Base-by-base conservation (phyloP, 1,140 invertebrate genomes). In the Streblospio benedicti region DNA sequence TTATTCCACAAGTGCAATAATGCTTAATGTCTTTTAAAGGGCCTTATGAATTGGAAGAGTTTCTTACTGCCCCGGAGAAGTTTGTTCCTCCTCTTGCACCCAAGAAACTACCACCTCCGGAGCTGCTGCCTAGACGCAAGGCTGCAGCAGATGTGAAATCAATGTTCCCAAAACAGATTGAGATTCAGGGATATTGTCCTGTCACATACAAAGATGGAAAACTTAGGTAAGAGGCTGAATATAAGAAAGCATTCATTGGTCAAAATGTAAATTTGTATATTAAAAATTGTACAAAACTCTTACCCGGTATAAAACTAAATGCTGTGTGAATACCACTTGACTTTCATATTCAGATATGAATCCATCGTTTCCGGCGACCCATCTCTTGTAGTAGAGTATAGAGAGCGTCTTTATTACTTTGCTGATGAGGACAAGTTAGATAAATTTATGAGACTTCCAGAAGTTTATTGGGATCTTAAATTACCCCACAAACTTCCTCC, bases 401-500 rank as follows among this genome's bases (percentile, higher is more conserved):
- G 67, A 58, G 65, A 67, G 14, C 72, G 73, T 62, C 65, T 70
- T 30, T 79, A 71, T 61, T 69, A 63, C 51, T 70, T 76, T 63
- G 71, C 71, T 41, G 56, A 67, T 27, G 72, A 76, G 65, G 72
- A 77, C 47, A 75, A 76, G 60, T 66, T 76, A 6, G 52, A 74
- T 1, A 71, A 72, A 61, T 79, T 79, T 56, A 72, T 79, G 73
- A 77, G 76, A 58, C 55, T 68, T 38, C 76, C 76, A 57, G 71
- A 77, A 53, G 69, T 72, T 45, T 79, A 77, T 61, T 69, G 66
- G 41, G 65, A 71, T 52, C 56, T 78, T 16, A 65, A 68, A 32
- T 61, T 77, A 38, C 76, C 76, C n/a, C 71, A 78, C 65, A 79
- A 78, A 63, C 65, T 79, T n/a, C 77, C 76, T 2, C 76, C 77